Base-by-base conservation (phyloP, 1,140 invertebrate genomes). In the Ptiloglossa arizonensis region DNA sequence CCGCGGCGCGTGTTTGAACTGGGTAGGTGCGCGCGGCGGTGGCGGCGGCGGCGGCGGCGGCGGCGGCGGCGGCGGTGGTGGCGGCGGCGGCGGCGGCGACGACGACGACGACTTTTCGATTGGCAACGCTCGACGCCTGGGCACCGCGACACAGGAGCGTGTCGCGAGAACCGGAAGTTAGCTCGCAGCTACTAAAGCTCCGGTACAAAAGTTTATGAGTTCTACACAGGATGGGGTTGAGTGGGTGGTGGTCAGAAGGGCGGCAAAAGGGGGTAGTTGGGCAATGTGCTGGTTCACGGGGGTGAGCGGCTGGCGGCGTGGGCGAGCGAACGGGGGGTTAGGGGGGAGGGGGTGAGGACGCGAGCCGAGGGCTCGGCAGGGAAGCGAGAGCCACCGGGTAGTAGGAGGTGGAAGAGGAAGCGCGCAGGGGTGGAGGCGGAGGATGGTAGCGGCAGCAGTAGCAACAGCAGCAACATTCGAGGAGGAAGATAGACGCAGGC, bases 131-230 rank as follows among this genome's bases (percentile, higher is more conserved):
- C 67, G 54, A 78, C 76, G 68, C 62, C 68, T 44, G 15, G 29
- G 9, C 32, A 32, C 6, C 52, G 54, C 52, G 73, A 75, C 64
- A 70, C 50, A 54, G 46, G 56, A 71, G 82, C 81, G 84, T 85
- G 86, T 84, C 80, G 81, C 67, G 64, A 85, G 77, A 46, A 87
- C 83, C 87, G 88, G 87, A 89, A 89, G 87, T 89, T 89, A 85
- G 86, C 87, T 87, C 57, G 81, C 84, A 89, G 86, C 87, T 90
- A 90, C 88, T 88, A 90, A 90, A 90, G 86, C 88, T 86, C n/a
- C 79, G 76, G 87, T 86, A 89, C 86, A 90, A 90, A 90, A 90
- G 89, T 90, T 90, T 90, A 90, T 88, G 89, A 89, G 89, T 90
- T 87, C 79, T 87, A 88, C 82, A 87, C 72, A 80, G 80, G 83